These are phyloP conservation scores for Nomada ruficornis DNA, from an alignment of 2,888 invertebrate genomes.

Conservation along the genomic window DNA sequence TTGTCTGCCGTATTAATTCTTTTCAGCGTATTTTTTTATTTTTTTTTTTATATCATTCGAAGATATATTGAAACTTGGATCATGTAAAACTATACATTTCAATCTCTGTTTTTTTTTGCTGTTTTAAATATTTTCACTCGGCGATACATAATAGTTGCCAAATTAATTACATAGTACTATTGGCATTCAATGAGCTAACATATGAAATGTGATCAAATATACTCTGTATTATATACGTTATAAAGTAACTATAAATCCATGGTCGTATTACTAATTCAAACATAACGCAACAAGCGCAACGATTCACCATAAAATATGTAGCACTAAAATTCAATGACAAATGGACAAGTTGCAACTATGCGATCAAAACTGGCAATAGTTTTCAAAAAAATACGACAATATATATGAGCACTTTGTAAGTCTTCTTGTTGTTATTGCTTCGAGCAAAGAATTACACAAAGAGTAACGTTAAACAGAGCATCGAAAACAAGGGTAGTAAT, in stretches of 20 bases:
- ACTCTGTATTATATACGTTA: slow-evolving; percentile 14
- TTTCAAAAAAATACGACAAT: slow-evolving; percentile 2
- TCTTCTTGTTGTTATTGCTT: slow-evolving; percentile 37
- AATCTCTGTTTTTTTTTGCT: not conserved
- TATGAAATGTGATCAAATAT: slow-evolving; percentile 26
- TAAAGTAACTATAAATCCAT: slow-evolving; percentile 25
- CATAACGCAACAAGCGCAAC: slow-evolving; percentile 52
- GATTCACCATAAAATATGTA: slow-evolving; percentile 53
- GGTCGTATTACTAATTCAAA: slow-evolving; percentile 39
- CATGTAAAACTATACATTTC: slow-evolving; percentile 13
- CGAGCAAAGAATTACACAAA: slow-evolving; percentile 40
- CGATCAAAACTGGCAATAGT: slow-evolving; percentile 30
- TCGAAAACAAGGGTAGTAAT: slow-evolving; percentile 8
- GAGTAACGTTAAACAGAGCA: slow-evolving; percentile 13
- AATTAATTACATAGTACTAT: slow-evolving; percentile 23
- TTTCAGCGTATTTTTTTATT: not conserved
- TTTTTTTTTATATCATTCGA: slow-evolving; percentile 9
- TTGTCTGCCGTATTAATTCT: not conserved
- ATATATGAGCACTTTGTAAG: slow-evolving; percentile 24
- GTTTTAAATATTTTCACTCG: not conserved
- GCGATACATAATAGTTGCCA: not conserved
- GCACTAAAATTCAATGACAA: slow-evolving; percentile 43
- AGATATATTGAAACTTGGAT: slow-evolving; percentile 28
- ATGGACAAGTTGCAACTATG: slow-evolving; percentile 15
- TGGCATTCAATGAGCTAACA: slow-evolving; percentile 5